Conservation (phyloP, 2,113 vertebrate genomes). For the Rana temporaria region DNA sequence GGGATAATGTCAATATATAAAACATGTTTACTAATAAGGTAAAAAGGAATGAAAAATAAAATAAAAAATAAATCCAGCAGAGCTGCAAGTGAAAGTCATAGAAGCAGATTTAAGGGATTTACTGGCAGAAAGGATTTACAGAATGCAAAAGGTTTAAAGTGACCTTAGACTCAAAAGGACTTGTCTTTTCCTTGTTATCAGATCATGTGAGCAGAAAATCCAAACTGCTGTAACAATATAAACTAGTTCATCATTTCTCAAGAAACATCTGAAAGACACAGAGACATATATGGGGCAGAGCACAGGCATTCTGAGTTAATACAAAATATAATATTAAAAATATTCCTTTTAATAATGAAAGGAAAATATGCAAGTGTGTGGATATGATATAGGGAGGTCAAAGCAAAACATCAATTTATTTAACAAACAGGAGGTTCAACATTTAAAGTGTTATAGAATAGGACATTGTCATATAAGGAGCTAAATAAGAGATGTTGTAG, state of each 20-base stretch:
- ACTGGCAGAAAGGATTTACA: no score
- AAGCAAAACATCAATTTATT: neutral
- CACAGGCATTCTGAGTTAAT: neutral
- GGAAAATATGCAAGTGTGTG: neutral
- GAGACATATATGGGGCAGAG: conserved; percentile 36
- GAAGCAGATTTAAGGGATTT: no score
- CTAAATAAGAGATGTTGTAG: neutral
- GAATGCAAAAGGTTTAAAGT: neutral
- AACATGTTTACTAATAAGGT: no score
- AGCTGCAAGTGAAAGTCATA: no score
- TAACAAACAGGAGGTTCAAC: neutral
- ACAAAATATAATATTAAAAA: neutral
- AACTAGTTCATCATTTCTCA: conserved; percentile 35
- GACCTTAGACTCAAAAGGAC: neutral
- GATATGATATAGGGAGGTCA: neutral
- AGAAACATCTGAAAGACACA: conserved; percentile 4
- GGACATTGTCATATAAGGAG: neutral
- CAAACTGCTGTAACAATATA: conserved; percentile 23
- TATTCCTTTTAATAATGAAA: neutral
- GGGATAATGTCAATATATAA: no score
- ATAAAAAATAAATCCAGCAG: no score
- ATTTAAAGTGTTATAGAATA: neutral
- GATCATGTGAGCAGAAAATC: conserved; percentile 38
- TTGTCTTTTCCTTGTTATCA: conserved; percentile 17
- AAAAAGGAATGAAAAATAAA: no score